A percentile compares a stretch with the other conserved stretches of the same genome.
Conservation (phyloP, 2,797 vertebrate genomes). For the Oceanodroma leucorhoa region DNA sequence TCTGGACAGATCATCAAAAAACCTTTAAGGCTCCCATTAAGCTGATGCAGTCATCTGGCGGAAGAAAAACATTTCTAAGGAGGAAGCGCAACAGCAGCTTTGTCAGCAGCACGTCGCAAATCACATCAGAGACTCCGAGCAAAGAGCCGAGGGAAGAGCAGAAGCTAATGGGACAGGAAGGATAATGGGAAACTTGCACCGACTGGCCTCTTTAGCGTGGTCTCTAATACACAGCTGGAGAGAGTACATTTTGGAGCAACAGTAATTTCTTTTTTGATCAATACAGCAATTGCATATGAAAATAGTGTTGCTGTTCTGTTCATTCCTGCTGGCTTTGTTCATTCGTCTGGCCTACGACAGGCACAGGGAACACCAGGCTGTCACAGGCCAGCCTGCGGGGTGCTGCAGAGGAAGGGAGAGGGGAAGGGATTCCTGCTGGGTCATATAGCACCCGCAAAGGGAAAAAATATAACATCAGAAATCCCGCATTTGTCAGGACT, state of each 20-base stretch:
- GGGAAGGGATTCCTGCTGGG: neutral
- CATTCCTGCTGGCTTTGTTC: neutral
- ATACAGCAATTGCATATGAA: neutral
- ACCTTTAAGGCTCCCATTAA: neutral
- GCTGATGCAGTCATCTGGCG: neutral
- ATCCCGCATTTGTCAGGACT: neutral
- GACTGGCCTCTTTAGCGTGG: neutral
- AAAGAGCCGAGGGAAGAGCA: neutral
- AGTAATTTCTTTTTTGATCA: neutral
- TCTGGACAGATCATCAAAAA: neutral
- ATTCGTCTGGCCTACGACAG: neutral
- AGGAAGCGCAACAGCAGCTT: neutral
- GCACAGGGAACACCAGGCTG: neutral
- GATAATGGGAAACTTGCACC: neutral
- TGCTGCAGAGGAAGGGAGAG: neutral
- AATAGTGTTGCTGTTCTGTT: rapidly evolving
- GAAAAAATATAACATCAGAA: neutral
- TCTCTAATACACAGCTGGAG: neutral
- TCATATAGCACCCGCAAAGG: neutral
- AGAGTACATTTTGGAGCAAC: neutral
- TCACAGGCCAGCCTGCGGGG: neutral
- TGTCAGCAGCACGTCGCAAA: neutral
- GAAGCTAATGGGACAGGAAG: neutral
- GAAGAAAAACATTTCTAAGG: neutral
- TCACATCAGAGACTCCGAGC: neutral